phyloP scores from a whole-genome alignment of 23 tunicate species.

The Ascidia mentula region DNA sequence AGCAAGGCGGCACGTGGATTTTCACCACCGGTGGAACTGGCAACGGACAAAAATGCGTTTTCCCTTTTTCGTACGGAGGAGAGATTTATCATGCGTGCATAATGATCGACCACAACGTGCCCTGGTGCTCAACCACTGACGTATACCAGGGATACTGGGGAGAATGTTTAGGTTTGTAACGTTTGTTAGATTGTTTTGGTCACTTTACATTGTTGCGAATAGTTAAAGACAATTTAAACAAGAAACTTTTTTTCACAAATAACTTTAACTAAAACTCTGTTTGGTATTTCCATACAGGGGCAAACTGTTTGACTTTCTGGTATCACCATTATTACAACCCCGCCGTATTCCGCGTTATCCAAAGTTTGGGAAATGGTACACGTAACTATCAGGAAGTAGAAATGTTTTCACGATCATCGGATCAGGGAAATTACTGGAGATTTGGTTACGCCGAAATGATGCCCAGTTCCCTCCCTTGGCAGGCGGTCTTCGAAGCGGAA shows the following conservation, averaged over 20 bases:
- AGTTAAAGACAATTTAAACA: no score
- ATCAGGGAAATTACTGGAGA: constrained; percentile 54
- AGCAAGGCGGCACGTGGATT: constrained; percentile 30
- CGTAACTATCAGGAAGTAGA: constrained; percentile 3
- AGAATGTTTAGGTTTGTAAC: constrained; percentile 68
- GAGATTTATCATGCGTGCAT: constrained; percentile 57
- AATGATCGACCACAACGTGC: constrained; percentile 36
- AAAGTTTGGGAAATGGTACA: constrained; percentile 50
- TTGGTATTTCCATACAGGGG: constrained; percentile 39
- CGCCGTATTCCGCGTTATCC: constrained; percentile 55
- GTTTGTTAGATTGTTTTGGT: no score
- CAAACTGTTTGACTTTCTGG: constrained; percentile 83
- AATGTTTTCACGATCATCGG: constrained; percentile 15
- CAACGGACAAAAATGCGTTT: constrained; percentile 54
- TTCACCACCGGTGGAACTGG: constrained; percentile 87
- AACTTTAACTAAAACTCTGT: neutral
- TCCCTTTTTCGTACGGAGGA: constrained; percentile 81
- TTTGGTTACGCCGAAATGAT: constrained; percentile 81
- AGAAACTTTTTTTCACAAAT: no score
- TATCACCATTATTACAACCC: constrained; percentile 25
- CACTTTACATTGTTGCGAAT: no score
- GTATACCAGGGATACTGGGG: constrained; percentile 61
- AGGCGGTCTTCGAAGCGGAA: constrained; percentile 70
- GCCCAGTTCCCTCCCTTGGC: constrained; percentile 52
- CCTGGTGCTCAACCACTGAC: constrained; percentile 88